These are phyloP conservation scores for Eupithecia subumbrata DNA, from an alignment of 2,888 invertebrate genomes.

Conservation along the genomic window DNA sequence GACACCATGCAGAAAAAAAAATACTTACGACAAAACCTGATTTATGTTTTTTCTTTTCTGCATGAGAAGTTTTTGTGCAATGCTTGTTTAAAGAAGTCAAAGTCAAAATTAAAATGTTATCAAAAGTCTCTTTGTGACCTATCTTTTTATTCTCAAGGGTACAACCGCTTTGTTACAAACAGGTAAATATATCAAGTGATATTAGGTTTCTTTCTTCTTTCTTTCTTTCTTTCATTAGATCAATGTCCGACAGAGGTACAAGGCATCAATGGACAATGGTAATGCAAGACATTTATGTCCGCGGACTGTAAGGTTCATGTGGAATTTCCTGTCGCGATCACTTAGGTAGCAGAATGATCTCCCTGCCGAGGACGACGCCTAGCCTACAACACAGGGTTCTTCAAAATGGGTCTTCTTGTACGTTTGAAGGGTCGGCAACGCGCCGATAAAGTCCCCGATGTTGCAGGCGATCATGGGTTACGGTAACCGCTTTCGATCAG, in stretches of 20 bases:
- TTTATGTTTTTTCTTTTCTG: background rate
- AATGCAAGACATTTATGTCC: background rate
- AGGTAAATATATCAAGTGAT: background rate
- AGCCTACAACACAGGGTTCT: background rate
- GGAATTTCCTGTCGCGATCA: background rate
- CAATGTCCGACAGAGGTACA: background rate
- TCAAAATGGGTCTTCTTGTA: background rate
- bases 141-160: background rate
- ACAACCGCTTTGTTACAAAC: background rate
- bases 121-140: background rate
- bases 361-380: background rate
- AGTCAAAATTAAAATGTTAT: background rate
- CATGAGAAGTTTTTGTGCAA: constrained; percentile 2
- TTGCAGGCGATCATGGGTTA: background rate
- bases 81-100: background rate
- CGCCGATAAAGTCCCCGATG: background rate
- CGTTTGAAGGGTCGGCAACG: background rate
- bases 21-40: background rate
- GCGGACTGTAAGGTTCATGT: background rate
- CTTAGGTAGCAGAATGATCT: background rate
- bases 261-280: background rate
- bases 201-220: no score
- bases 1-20: background rate
- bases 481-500: background rate
- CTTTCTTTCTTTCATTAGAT: no score